phyloP scores from a whole-genome alignment of 2,888 invertebrate genomes.

The Drosophila mulleri region DNA sequence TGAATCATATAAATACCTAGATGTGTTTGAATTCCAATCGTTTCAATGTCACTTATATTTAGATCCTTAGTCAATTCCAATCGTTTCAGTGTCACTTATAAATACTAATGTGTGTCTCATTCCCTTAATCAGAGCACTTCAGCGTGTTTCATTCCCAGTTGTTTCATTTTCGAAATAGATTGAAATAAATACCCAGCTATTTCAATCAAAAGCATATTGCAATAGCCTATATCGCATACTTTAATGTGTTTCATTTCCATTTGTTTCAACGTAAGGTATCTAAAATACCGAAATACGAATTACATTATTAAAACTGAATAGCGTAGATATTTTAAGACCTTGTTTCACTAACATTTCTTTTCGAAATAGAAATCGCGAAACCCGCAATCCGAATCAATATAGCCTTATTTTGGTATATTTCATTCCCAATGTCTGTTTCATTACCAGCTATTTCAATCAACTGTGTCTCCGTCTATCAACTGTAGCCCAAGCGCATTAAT shows the following conservation, averaged over 20 bases:
- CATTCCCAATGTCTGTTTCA: background rate
- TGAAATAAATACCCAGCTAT: background rate
- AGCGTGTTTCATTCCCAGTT: background rate
- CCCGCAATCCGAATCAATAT: background rate
- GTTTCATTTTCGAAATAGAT: background rate
- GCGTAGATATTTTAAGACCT: no score
- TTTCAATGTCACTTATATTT: no score
- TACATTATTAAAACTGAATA: no score
- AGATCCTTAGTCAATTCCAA: no score
- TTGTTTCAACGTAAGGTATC: background rate
- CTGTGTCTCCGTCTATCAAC: background rate
- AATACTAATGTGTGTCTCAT: background rate
- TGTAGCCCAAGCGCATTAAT: constrained; percentile 9
- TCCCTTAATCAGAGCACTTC: no score
- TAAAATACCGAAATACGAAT: no score
- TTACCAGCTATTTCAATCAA: background rate
- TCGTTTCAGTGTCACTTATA: background rate
- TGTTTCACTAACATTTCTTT: no score
- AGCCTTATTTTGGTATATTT: background rate
- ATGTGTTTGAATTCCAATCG: no score
- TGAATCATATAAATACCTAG: no score
- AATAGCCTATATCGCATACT: no score
- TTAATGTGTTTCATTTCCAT: background rate
- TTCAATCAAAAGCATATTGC: background rate
- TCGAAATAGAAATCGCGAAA: background rate